These are phyloP conservation scores for Cacatua alba DNA, from an alignment of 2,113 vertebrate genomes.

Conservation along the genomic window DNA sequence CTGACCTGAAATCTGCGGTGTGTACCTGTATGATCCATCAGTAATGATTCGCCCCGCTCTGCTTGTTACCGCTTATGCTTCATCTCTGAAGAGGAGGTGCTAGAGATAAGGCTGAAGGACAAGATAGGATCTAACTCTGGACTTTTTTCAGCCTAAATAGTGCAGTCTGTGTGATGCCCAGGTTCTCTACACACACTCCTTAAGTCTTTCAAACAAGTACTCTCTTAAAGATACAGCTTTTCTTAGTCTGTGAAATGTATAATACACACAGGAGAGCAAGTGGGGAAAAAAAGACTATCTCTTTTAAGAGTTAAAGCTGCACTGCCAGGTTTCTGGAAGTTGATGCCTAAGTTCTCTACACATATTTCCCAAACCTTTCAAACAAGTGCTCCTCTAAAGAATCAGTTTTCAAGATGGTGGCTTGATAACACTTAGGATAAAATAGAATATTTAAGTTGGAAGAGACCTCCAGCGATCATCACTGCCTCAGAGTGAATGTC, in stretches of 20 bases:
- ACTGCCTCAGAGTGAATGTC: not conserved
- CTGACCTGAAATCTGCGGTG: not conserved
- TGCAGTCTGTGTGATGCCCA: not conserved
- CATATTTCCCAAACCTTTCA: not conserved
- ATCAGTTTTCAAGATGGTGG: not conserved
- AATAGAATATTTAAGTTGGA: not conserved
- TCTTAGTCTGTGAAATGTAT: not conserved
- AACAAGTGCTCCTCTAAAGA: not conserved
- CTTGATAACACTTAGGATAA: not conserved
- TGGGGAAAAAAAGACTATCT: not conserved
- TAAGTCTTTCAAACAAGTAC: not conserved
- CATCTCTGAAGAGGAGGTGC: not conserved
- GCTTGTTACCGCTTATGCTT: not conserved
- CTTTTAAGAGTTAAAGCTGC: not conserved
- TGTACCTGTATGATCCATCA: not conserved
- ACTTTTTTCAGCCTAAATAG: not conserved
- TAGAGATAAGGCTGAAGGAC: not conserved
- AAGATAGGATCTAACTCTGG: not conserved
- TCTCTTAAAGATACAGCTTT: not conserved
- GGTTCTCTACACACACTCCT: not conserved
- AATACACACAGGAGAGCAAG: not conserved
- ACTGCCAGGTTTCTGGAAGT: not conserved
- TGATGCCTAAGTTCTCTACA: not conserved
- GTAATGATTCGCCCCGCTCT: not conserved
- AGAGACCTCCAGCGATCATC: not conserved